A percentile compares a stretch with the other conserved stretches of the same genome.
These are phyloP conservation scores for Altica lythri DNA, from an alignment of 2,888 invertebrate genomes.

Conservation along the genomic window DNA sequence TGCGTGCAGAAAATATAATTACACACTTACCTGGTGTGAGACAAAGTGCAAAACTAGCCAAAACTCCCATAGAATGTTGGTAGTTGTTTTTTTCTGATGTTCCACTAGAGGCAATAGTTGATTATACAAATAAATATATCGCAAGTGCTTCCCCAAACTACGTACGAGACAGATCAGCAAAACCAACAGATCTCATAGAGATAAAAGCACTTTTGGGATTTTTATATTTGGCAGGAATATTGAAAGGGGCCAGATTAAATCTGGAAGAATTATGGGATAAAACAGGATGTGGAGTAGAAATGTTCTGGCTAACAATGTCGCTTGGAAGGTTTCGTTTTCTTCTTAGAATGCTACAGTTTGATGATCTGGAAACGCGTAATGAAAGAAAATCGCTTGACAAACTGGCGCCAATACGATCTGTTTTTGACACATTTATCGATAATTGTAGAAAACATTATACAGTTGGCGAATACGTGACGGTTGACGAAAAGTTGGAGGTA, in stretches of 20 bases:
- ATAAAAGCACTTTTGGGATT: neutral
- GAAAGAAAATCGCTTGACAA: neutral
- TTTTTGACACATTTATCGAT: neutral
- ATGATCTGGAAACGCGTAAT: neutral
- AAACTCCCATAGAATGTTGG: neutral
- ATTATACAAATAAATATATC: no score
- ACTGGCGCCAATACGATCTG: neutral
- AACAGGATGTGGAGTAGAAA: slow-evolving; percentile 3
- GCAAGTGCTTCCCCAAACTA: no score
- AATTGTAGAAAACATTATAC: neutral
- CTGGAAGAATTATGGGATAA: slow-evolving; percentile 3
- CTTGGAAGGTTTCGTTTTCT: neutral
- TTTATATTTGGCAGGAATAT: neutral
- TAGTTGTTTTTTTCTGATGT: neutral
- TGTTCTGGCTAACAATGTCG: neutral
- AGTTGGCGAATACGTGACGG: neutral
- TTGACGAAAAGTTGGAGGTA: neutral
- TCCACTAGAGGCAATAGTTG: no score
- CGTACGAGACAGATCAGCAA: neutral
- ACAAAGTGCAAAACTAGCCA: neutral
- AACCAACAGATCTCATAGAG: neutral
- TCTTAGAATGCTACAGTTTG: no score
- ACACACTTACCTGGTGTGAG: neutral
- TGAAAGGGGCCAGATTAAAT: slow-evolving; percentile 2
- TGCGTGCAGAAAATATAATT: neutral